Evolutionary conservation across 1,140 invertebrate species (phyloP).

Genomic region (Cyclargus thomasi): DNA sequence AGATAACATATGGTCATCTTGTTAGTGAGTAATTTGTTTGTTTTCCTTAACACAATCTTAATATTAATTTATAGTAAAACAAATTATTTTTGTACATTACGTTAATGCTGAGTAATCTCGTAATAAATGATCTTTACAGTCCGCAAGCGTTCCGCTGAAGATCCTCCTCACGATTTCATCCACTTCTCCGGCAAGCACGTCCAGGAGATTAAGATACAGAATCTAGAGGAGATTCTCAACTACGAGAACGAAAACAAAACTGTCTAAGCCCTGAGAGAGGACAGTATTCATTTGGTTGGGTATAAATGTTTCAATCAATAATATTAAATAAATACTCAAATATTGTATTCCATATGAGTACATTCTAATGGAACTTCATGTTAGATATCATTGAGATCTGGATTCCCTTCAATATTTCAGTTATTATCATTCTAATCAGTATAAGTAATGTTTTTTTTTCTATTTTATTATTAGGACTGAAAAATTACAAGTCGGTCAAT

Average conservation of each 20-base stretch:
- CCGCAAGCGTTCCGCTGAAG: slow-evolving; percentile 80
- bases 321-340: slow-evolving; percentile 3
- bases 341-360: slow-evolving; percentile 5
- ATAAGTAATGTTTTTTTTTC: neutral
- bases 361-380: neutral
- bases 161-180: slow-evolving; percentile 77
- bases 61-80: no score
- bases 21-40: no score
- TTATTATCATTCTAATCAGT: neutral
- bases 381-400: neutral
- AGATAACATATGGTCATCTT: no score
- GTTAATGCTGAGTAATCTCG: no score
- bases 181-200: slow-evolving; percentile 85
- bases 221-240: slow-evolving; percentile 76
- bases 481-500: no score
- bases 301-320: slow-evolving; percentile 5
- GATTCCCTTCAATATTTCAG: neutral
- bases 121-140: slow-evolving; percentile 74
- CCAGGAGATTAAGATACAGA: slow-evolving; percentile 83
- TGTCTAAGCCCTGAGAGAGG: neutral
- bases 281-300: neutral
- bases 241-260: slow-evolving; percentile 41
- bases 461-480: no score
- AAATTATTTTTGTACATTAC: no score
- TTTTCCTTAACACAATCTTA: no score